phyloP scores from a whole-genome alignment of 2,113 vertebrate species.

The Eonycteris spelaea region DNA sequence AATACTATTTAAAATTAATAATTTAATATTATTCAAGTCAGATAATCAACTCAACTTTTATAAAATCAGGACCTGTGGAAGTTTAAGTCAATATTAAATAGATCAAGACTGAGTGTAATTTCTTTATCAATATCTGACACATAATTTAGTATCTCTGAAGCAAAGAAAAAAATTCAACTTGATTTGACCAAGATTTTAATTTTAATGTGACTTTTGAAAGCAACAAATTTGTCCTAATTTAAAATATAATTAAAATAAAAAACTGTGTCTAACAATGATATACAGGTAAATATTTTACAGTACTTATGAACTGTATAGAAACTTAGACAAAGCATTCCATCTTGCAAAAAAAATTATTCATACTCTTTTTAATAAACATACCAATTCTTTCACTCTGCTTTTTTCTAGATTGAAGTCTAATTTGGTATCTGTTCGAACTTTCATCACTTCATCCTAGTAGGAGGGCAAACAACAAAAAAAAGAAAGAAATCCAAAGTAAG shows the following conservation, averaged over 20 bases:
- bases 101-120: background rate
- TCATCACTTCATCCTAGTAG: conserved; percentile 92
- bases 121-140: background rate
- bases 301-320: background rate
- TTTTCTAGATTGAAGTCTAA: conserved; percentile 95
- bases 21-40: background rate
- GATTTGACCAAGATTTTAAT: conserved; percentile 47
- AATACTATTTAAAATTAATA: background rate
- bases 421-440: conserved; percentile 89
- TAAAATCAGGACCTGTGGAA: background rate
- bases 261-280: background rate
- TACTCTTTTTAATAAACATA: conserved; percentile 77
- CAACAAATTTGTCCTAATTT: background rate
- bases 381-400: conserved; percentile 93
- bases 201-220: conserved; percentile 26
- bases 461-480: conserved; percentile 53
- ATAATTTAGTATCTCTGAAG: conserved; percentile 10
- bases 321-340: background rate
- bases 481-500: conserved; percentile 41
- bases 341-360: background rate
- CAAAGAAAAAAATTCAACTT: background rate
- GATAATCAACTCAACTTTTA: background rate
- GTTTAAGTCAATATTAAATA: background rate
- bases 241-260: background rate
- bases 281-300: background rate